Evolutionary conservation across 2,888 invertebrate species (phyloP), one percentile per base, ranked within the genome.

Genomic region (Pantelozetes paolii): DNA sequence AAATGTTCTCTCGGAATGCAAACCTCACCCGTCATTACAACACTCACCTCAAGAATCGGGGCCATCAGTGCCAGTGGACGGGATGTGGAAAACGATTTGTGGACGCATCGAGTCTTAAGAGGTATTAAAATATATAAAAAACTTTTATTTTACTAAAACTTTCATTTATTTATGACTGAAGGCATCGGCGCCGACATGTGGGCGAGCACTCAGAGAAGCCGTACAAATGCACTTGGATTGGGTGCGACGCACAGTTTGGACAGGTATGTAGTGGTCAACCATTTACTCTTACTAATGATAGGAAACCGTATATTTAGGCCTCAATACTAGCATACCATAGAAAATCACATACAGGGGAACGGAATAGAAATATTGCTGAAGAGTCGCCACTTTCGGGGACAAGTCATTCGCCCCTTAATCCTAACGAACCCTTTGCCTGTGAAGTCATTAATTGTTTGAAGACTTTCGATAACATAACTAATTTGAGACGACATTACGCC

Each of bases 1-100:
- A n/a, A 57, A 20, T 59, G 5, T 59, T 59, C 18, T 59, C 59
- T 2, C 9, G 59, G 3, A 59, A 59, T 18, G 59, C 59, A 1
- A 59, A 59, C 23, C 59, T 59, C 23, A 59, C 59, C 15, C 59
- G 59, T 28, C 59, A 59, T 59, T 59, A 59, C 28, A 59, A 59
- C 59, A 59, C 59, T 6, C 59, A 59, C 28, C 59, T 28, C 28
- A 59, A 32, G 32, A 59, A 59, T 23, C 28, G 59, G 28, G 15
- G 30, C 28, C 59, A 59, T 28, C 59, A 59, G 59, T 59, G 59
- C 59, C 59, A 59, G 11, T 59, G 59, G 59, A 59, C 59, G 11
- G 59, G 59, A 23, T 59, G 59, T 59, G 59, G 59, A 1, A 59
- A 59, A 28, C 5, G 59, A 2, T 59, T 59, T 28, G 15, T 13